Conservation (phyloP, 2,797 vertebrate genomes). For the Chelon auratus region DNA sequence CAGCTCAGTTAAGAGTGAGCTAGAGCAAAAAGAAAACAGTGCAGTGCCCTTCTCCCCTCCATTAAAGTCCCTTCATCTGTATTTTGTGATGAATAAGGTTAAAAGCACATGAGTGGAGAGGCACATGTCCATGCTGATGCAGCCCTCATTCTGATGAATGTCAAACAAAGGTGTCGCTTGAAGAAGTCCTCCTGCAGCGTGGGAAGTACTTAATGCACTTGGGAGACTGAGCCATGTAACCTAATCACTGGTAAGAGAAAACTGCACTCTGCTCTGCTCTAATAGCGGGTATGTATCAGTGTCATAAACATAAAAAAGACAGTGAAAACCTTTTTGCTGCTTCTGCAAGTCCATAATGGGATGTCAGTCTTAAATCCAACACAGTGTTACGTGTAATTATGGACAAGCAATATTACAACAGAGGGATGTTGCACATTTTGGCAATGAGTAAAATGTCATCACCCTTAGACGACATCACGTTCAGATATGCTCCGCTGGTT, state of each 20-base stretch:
- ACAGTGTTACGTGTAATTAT: too few species aligned
- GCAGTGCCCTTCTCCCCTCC: neutral
- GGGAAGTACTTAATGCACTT: slow-evolving; percentile 13
- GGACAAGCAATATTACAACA: too few species aligned
- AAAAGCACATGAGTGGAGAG: slow-evolving; percentile 14
- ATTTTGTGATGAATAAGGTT: slow-evolving; percentile 4
- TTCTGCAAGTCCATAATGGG: neutral
- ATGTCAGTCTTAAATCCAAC: too few species aligned
- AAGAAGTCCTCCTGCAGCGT: slow-evolving; percentile 12
- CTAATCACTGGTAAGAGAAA: slow-evolving; percentile 10
- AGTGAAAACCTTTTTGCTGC: neutral
- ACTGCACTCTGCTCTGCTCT: neutral
- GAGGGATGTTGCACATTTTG: too few species aligned
- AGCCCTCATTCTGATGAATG: slow-evolving; percentile 27
- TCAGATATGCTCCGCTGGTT: too few species aligned
- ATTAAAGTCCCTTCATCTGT: neutral
- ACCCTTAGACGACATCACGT: too few species aligned
- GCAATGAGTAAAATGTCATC: too few species aligned
- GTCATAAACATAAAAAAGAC: neutral
- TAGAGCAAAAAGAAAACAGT: neutral
- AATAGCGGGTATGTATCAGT: neutral
- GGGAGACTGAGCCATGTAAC: slow-evolving; percentile 32
- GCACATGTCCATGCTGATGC: slow-evolving; percentile 36
- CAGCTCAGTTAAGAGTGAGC: neutral
- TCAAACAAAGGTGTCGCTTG: slow-evolving; percentile 32